Conservation (phyloP, 2,113 vertebrate species). For the Malurus cyaneus region DNA sequence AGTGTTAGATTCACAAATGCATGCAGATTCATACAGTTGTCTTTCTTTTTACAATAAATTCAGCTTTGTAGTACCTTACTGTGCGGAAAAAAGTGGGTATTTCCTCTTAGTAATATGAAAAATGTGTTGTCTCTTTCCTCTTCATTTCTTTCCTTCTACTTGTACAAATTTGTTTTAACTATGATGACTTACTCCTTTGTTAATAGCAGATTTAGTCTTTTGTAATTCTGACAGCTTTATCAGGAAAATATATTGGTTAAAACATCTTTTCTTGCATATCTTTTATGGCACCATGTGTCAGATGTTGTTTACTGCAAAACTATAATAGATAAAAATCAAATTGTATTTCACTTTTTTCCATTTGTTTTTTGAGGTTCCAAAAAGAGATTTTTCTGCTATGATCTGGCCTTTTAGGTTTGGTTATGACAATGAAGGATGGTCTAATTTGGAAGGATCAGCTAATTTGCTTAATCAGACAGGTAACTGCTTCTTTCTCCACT, state of each 20-base stretch:
- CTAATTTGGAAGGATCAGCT: conserved; percentile 72
- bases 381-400: conserved; percentile 69
- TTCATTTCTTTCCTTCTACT: neutral
- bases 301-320: neutral
- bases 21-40: neutral
- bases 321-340: neutral
- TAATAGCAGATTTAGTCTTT: neutral
- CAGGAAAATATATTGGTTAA: neutral
- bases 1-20: neutral
- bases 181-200: neutral
- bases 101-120: neutral
- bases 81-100: neutral
- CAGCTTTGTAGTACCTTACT: neutral
- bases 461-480: conserved; percentile 71
- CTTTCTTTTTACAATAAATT: neutral
- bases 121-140: neutral
- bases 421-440: conserved; percentile 76
- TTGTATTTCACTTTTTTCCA: neutral
- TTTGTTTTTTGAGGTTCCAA: conserved; percentile 46
- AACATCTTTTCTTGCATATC: neutral
- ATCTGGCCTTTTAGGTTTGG: conserved; percentile 80
- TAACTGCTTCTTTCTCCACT: neutral
- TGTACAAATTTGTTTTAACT: neutral
- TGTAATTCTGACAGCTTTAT: neutral
- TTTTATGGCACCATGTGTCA: neutral